phyloP scores from a whole-genome alignment of 1,140 invertebrate species.

The Manduca sexta region DNA sequence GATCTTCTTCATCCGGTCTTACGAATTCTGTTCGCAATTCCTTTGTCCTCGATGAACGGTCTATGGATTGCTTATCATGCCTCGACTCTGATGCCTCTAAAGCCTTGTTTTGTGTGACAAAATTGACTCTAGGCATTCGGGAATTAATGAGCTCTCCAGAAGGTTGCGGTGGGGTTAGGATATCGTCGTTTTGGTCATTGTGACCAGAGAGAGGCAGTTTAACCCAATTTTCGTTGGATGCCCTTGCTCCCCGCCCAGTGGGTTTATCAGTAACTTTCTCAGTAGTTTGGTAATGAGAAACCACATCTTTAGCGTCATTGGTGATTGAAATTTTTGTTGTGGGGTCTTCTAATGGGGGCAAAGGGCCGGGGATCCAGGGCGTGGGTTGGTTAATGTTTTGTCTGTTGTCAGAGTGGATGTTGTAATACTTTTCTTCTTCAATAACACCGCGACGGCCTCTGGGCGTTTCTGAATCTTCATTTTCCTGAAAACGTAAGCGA shows the following conservation, averaged over 20 bases:
- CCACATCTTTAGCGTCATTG: slow-evolving; percentile 38
- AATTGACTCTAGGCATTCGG: slow-evolving; percentile 69
- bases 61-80: slow-evolving; percentile 64
- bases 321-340: slow-evolving; percentile 55
- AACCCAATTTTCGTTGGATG: slow-evolving; percentile 70
- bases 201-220: slow-evolving; percentile 59
- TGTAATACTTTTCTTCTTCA: slow-evolving; percentile 65
- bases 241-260: slow-evolving; percentile 62
- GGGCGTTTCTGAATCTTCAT: slow-evolving; percentile 22
- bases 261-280: slow-evolving; percentile 63
- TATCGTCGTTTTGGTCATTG: slow-evolving; percentile 42
- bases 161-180: slow-evolving; percentile 55
- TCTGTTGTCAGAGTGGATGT: slow-evolving; percentile 40
- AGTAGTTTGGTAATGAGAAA: slow-evolving; percentile 53
- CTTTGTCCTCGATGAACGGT: slow-evolving; percentile 52
- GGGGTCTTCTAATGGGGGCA: slow-evolving; percentile 46
- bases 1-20: slow-evolving; percentile 52
- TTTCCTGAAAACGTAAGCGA: slow-evolving; percentile 22
- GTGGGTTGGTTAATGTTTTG: slow-evolving; percentile 35
- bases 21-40: slow-evolving; percentile 69
- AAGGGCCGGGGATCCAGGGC: slow-evolving; percentile 60
- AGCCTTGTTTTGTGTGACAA: slow-evolving; percentile 68
- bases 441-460: slow-evolving; percentile 59
- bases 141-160: slow-evolving; percentile 63
- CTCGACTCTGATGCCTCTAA: slow-evolving; percentile 67